Percentiles rank a stretch among this genome's conserved stretches.
These are phyloP conservation scores for Pollimyrus isidori DNA, from an alignment of 2,113 vertebrate genomes.

Conservation along the genomic window DNA sequence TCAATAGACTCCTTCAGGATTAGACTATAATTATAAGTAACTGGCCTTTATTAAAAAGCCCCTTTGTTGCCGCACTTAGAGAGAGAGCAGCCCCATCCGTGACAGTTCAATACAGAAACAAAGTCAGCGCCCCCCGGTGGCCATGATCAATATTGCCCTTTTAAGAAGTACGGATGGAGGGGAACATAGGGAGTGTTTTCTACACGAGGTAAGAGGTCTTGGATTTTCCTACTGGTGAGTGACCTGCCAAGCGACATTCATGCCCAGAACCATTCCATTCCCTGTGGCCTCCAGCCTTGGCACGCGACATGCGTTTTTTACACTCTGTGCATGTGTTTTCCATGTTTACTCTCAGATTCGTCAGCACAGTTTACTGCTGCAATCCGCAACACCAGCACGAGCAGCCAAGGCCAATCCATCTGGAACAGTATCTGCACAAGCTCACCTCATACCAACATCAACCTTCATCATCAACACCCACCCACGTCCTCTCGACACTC, in stretches of 20 bases:
- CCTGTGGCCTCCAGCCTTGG: not conserved
- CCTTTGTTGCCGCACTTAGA: not conserved
- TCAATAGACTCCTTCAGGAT: not conserved
- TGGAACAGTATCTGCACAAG: not conserved
- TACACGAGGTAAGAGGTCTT: constrained; percentile 42
- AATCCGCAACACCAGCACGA: not conserved
- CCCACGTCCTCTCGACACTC: not conserved
- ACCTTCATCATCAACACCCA: not conserved
- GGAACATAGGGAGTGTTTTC: constrained; percentile 45
- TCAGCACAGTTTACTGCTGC: not conserved
- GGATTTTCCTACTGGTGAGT: constrained; percentile 24
- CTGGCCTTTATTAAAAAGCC: not conserved
- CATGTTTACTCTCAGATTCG: not conserved
- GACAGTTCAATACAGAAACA: not conserved
- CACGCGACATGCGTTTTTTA: not conserved
- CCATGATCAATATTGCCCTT: not conserved
- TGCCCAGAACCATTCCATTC: constrained; percentile 8
- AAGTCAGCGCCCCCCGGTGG: not conserved
- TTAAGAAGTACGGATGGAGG: constrained; percentile 8
- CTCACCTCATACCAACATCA: not conserved
- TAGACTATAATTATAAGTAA: not conserved
- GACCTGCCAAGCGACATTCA: constrained; percentile 5
- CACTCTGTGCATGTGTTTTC: not conserved
- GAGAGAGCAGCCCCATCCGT: not conserved
- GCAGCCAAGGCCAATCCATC: not conserved